Evolutionary conservation across 2,113 vertebrate genomes (phyloP), one percentile per base, ranked within the genome.

Genomic region (Pollachius pollachius): DNA sequence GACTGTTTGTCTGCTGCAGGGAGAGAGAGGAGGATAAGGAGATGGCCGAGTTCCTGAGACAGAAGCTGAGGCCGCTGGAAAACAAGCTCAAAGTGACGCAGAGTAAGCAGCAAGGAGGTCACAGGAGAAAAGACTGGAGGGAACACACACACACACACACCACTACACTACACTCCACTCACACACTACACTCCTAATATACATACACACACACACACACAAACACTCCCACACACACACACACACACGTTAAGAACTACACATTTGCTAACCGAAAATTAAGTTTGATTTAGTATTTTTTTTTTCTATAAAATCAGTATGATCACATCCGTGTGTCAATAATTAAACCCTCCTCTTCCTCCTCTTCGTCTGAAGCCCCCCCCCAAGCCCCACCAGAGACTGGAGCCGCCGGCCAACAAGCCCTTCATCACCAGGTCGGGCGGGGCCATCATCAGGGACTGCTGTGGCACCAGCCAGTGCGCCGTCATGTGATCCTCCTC

Each of bases 1-100:
- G 37, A 9, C 9, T 9, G 41, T 11, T 48, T 48, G 41, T 48
- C 41, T 9, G 2, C 5, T 48, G 41, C 86, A 99, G 97, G 88
- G 97, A 99, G 84, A 93, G 92, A 75, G 97, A 99, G 86, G 97
- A 99, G 90, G 97, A 99, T 85, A 96, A 97, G 65, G 97, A 99
- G 88, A 97, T 98, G 95, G 95, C 94, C 0, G 97, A 99, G 87
- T 98, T 97, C 85, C 94, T 99, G 77, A 89, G 93, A 72, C 95
- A 94, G 87, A 99, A 99, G 89, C 94, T 98, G 88, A 94, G 94
- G 90, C 94, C 96, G 52, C 84, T 94, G 88, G 95, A 97, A 79
- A 95, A 94, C 90, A 90, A 94, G 82, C 91, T 94, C 72, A 94
- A 90, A 64, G 91, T 88, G 61, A 84, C 92, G 84, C 88, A 93